Conservation (phyloP, 1,140 invertebrate species). For the Drosophila kohkoa region DNA sequence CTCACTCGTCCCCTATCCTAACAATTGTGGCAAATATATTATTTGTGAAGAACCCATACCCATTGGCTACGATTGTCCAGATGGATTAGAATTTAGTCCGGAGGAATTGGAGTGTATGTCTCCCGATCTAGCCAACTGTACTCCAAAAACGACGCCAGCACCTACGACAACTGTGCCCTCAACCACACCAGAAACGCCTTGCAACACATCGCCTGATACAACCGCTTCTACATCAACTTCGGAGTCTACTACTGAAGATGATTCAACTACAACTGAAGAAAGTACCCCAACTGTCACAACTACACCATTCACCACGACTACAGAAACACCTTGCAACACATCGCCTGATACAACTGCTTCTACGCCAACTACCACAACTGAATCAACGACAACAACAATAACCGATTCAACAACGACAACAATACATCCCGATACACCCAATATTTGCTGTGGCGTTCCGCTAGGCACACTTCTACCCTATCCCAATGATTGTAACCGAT, state of each 20-base stretch:
- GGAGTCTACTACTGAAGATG: neutral
- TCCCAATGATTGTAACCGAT: conserved; percentile 59
- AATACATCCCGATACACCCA: conserved; percentile 47
- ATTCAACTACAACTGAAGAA: neutral
- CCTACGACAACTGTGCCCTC: neutral
- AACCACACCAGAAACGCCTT: neutral
- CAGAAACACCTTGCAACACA: neutral
- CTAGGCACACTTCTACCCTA: conserved; percentile 61
- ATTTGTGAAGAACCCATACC: conserved; percentile 63
- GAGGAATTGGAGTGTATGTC: conserved; percentile 58
- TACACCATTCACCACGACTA: conserved; percentile 6
- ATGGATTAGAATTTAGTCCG: conserved; percentile 66
- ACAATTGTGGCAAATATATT: conserved; percentile 72
- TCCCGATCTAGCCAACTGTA: conserved; percentile 64
- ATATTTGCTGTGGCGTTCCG: conserved; percentile 55
- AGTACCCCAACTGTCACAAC: neutral
- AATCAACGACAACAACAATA: conserved; percentile 17
- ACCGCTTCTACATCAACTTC: conserved; percentile 16
- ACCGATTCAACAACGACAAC: conserved; percentile 15
- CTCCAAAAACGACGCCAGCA: conserved; percentile 17
- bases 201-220: neutral
- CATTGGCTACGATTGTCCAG: conserved; percentile 62
- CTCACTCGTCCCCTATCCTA: conserved; percentile 62
- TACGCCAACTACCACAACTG: conserved; percentile 4
- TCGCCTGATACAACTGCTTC: conserved; percentile 1